Evolutionary conservation across 1,140 invertebrate species (phyloP).

Genomic region (Drosophila albomicans): DNA sequence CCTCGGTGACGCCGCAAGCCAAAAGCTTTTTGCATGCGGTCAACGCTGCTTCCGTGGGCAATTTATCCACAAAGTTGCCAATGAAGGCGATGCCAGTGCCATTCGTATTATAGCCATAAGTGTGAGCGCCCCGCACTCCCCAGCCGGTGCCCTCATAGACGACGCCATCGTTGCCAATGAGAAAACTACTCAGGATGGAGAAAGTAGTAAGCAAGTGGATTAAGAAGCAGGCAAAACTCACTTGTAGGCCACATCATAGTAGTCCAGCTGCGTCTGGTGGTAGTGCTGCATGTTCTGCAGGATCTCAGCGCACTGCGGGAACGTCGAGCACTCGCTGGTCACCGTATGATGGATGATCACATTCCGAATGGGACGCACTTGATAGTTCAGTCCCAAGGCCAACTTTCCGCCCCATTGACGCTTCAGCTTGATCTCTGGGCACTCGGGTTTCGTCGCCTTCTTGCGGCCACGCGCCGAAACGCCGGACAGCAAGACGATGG

Average conservation of each 20-base stretch:
- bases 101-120: slow-evolving; percentile 88
- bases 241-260: slow-evolving; percentile 80
- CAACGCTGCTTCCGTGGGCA: slow-evolving; percentile 86
- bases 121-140: slow-evolving; percentile 90
- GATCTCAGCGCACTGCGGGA: slow-evolving; percentile 84
- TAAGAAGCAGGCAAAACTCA: slow-evolving; percentile 16
- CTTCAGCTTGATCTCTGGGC: slow-evolving; percentile 77
- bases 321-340: slow-evolving; percentile 86
- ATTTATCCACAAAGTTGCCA: slow-evolving; percentile 88
- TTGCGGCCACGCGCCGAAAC: slow-evolving; percentile 28
- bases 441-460: slow-evolving; percentile 21
- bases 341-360: slow-evolving; percentile 91
- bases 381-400: slow-evolving; percentile 86
- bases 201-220: too few relatives aligned
- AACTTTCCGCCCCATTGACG: slow-evolving; percentile 83
- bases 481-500: neutral
- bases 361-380: slow-evolving; percentile 86
- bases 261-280: slow-evolving; percentile 70
- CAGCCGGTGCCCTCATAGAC: slow-evolving; percentile 92
- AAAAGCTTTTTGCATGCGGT: slow-evolving; percentile 87
- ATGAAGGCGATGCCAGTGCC: slow-evolving; percentile 90
- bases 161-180: slow-evolving; percentile 91
- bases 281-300: slow-evolving; percentile 74
- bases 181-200: slow-evolving; percentile 86
- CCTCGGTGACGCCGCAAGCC: slow-evolving; percentile 87